A percentile compares a stretch with the other conserved stretches of the same genome.
These are phyloP conservation scores for Actinostola sp. DNA, from an alignment of 92 coral and sea anemone genomes.

Conservation along the genomic window DNA sequence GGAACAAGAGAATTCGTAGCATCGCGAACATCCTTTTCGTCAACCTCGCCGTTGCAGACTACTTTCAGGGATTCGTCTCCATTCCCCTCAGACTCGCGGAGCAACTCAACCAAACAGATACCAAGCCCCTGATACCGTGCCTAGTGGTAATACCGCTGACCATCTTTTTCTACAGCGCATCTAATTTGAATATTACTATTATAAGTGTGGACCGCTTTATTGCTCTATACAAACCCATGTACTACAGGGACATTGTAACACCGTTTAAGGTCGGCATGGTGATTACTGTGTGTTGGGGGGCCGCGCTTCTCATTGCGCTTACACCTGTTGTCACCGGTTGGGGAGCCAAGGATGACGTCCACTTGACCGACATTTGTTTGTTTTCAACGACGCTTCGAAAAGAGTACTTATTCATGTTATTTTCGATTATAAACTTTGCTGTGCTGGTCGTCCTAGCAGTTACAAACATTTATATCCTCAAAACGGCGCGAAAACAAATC, in stretches of 20 bases:
- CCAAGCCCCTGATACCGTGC: slow-evolving; percentile 78
- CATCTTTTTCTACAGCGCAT: slow-evolving; percentile 84
- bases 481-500: slow-evolving; percentile 79
- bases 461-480: slow-evolving; percentile 81
- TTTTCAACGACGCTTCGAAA: slow-evolving; percentile 72
- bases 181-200: slow-evolving; percentile 81
- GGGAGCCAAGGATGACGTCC: slow-evolving; percentile 65
- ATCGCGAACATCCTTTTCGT: slow-evolving; percentile 83
- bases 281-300: slow-evolving; percentile 58
- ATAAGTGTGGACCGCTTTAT: slow-evolving; percentile 88
- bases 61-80: slow-evolving; percentile 85
- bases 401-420: slow-evolving; percentile 76
- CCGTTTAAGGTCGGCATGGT: slow-evolving; percentile 45
- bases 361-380: slow-evolving; percentile 74
- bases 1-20: slow-evolving; percentile 80
- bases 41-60: slow-evolving; percentile 92
- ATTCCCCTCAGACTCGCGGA: slow-evolving; percentile 88
- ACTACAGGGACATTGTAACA: slow-evolving; percentile 66
- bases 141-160: slow-evolving; percentile 83
- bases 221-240: slow-evolving; percentile 78
- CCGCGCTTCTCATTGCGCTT: slow-evolving; percentile 63
- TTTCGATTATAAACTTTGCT: slow-evolving; percentile 77
- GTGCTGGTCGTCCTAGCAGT: slow-evolving; percentile 68
- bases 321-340: slow-evolving; percentile 74
- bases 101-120: slow-evolving; percentile 73